Conservation (phyloP, 2,888 invertebrate genomes). For the Sabellastarte sp. region DNA sequence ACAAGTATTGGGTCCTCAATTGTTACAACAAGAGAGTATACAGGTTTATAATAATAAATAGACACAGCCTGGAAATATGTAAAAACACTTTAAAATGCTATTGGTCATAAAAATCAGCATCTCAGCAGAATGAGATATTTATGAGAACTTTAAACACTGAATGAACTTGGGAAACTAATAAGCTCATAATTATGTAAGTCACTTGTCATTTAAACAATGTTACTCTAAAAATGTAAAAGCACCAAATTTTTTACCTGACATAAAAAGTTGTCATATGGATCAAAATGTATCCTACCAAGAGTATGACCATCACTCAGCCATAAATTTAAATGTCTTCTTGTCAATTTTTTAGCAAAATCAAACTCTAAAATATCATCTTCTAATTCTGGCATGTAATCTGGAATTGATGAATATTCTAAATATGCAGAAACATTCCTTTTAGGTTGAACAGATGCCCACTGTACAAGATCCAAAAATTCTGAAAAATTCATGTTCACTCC, state of each 20-base stretch:
- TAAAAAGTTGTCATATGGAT: slow-evolving; percentile 55
- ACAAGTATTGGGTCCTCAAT: too few relatives aligned
- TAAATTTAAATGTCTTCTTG: slow-evolving; percentile 45
- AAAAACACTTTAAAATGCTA: too few relatives aligned
- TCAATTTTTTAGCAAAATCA: slow-evolving; percentile 38
- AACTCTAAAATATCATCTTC: slow-evolving; percentile 44
- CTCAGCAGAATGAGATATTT: too few relatives aligned
- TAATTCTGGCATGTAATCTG: slow-evolving; percentile 43
- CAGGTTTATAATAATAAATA: too few relatives aligned
- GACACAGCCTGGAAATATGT: too few relatives aligned
- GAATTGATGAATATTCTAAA: slow-evolving; percentile 54
- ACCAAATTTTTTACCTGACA: slow-evolving; percentile 55
- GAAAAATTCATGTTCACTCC: slow-evolving; percentile 46
- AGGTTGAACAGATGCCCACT: slow-evolving; percentile 30
- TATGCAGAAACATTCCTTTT: slow-evolving; percentile 48
- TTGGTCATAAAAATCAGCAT: too few relatives aligned
- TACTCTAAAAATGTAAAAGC: too few relatives aligned
- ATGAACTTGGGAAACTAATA: too few relatives aligned
- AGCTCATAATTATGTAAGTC: too few relatives aligned
- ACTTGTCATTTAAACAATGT: too few relatives aligned
- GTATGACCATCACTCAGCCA: slow-evolving; percentile 59
- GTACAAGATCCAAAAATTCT: slow-evolving; percentile 47
- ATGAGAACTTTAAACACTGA: too few relatives aligned
- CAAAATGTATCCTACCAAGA: slow-evolving; percentile 56
- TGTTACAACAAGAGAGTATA: too few relatives aligned